Evolutionary conservation across 1,140 invertebrate genomes (phyloP).

Genomic region (Lordiphosa stackelbergi): DNA sequence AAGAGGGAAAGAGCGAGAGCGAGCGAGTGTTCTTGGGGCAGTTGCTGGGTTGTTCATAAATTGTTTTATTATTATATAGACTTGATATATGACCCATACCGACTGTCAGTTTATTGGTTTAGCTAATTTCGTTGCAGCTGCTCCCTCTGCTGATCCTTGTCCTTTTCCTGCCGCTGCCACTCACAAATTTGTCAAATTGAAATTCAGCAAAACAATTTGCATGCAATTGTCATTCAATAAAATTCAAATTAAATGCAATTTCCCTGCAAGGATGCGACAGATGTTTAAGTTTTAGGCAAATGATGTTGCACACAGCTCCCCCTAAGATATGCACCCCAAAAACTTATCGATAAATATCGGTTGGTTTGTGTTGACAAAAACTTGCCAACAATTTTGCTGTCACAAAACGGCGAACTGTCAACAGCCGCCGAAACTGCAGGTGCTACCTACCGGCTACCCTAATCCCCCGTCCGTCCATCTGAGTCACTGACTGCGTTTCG

Average conservation of each 20-base stretch:
- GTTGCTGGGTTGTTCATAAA: conserved; percentile 71
- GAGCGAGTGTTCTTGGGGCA: conserved; percentile 22
- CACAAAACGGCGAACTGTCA: conserved; percentile 67
- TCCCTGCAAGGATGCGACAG: conserved; percentile 12
- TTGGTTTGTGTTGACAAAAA: conserved; percentile 32
- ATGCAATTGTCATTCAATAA: conserved; percentile 74
- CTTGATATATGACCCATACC: conserved; percentile 63
- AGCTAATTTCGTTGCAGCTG: conserved; percentile 55
- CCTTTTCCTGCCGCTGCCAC: conserved; percentile 1
- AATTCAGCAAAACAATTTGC: conserved; percentile 47
- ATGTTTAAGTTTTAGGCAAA: conserved; percentile 24
- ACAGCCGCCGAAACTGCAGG: conserved; percentile 54
- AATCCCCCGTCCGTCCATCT: conserved; percentile 58
- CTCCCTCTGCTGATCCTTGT: background rate
- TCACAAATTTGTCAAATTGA: conserved; percentile 64
- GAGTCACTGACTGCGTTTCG: conserved; percentile 10
- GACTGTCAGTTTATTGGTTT: conserved; percentile 74
- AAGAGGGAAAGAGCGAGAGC: background rate
- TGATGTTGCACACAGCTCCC: conserved; percentile 30
- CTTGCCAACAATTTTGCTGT: conserved; percentile 70
- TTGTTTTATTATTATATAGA: conserved; percentile 76
- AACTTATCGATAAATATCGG: conserved; percentile 18
- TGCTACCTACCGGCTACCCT: conserved; percentile 42
- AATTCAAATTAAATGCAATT: conserved; percentile 71
- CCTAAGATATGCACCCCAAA: conserved; percentile 41